Evolutionary conservation across 2,888 invertebrate species (phyloP).

Genomic region (Zelleria hepariella): DNA sequence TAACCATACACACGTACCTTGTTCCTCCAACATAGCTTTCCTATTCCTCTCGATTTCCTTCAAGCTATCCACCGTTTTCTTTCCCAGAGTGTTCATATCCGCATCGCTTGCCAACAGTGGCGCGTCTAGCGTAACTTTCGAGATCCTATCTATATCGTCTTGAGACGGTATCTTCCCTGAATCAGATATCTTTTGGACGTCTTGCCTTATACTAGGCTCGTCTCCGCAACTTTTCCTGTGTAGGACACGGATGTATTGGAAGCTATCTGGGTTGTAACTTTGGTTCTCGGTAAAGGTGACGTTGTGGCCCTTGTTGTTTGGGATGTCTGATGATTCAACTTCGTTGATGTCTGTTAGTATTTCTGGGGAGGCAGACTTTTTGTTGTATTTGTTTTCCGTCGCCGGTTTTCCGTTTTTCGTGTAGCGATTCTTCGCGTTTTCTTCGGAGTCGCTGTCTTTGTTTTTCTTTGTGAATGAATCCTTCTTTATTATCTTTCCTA

Average conservation of each 20-base stretch:
- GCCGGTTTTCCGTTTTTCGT: constrained; percentile 51
- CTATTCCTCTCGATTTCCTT: constrained; percentile 92
- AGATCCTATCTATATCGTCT: constrained; percentile 89
- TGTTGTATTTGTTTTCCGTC: constrained; percentile 56
- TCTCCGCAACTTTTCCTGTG: constrained; percentile 66
- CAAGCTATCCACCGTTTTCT: constrained; percentile 86
- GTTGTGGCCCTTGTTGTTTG: constrained; percentile 19
- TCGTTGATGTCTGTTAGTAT: constrained; percentile 27
- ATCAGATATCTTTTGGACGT: constrained; percentile 48
- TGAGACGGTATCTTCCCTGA: constrained; percentile 77
- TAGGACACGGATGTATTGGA: constrained; percentile 12
- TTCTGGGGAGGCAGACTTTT: constrained; percentile 57
- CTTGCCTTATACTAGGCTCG: constrained; percentile 43
- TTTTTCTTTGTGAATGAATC: constrained; percentile 49
- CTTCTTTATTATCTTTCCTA: constrained; percentile 65
- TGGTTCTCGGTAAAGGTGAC: constrained; percentile 24
- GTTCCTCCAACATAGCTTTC: constrained; percentile 87
- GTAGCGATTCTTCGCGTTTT: constrained; percentile 41
- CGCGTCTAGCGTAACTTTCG: constrained; percentile 88
- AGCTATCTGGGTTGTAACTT: neutral
- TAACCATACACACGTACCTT: constrained; percentile 74
- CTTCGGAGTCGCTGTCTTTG: constrained; percentile 26
- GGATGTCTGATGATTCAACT: constrained; percentile 28
- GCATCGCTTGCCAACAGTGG: constrained; percentile 81
- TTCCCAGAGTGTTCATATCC: constrained; percentile 77